Percentiles rank a stretch among this genome's conserved stretches.
These are phyloP conservation scores for Pseudomyrmex dendroicus DNA, from an alignment of 1,140 invertebrate genomes.

Conservation along the genomic window DNA sequence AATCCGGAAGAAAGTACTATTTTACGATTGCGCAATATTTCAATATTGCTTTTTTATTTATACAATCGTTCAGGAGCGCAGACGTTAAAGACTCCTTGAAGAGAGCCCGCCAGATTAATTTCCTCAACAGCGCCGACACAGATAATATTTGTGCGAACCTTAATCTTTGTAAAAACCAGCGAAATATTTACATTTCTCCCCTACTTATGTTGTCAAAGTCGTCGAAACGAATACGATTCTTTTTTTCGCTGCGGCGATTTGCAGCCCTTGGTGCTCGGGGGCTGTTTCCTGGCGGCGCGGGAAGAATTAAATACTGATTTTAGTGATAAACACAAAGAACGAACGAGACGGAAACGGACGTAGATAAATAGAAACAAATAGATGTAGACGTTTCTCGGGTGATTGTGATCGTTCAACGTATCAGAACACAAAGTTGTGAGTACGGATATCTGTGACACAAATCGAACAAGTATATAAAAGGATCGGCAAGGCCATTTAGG, in stretches of 20 bases:
- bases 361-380: constrained; percentile 12
- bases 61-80: constrained; percentile 44
- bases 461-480: constrained; percentile 3
- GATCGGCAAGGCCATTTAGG: constrained; percentile 8
- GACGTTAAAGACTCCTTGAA: constrained; percentile 45
- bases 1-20: constrained; percentile 54
- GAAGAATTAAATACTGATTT: constrained; percentile 42
- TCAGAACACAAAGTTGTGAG: constrained; percentile 47
- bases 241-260: constrained; percentile 1
- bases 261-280: constrained; percentile 43
- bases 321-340: constrained; percentile 37
- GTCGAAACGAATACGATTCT: background rate
- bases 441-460: constrained; percentile 41
- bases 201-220: too few relatives aligned
- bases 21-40: background rate
- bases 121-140: background rate
- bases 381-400: constrained; percentile 1
- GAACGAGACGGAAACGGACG: constrained; percentile 13
- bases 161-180: background rate
- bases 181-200: background rate
- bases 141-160: constrained; percentile 6
- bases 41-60: constrained; percentile 12
- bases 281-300: constrained; percentile 43
- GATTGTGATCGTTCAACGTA: constrained; percentile 31
- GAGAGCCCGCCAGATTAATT: constrained; percentile 23